A percentile compares a stretch with the other conserved stretches of the same genome.
Conservation (phyloP, 2,888 invertebrate species). For the Tipula helvola region DNA sequence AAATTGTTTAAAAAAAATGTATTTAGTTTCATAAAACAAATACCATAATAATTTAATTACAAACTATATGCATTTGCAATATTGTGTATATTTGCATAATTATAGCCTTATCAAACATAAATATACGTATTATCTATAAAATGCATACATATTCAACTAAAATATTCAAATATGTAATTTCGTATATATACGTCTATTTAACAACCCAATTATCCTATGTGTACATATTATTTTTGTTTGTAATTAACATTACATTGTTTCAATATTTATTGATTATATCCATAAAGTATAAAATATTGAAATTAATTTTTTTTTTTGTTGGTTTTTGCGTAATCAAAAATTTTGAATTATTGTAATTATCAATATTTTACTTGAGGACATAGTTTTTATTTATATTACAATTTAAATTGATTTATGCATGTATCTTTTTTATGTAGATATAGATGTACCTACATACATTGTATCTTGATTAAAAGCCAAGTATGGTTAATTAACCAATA, state of each 20-base stretch:
- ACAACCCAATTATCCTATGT: neutral
- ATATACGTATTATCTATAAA: neutral
- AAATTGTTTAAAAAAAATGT: no score
- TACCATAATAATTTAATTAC: neutral
- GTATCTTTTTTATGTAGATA: neutral
- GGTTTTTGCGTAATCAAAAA: neutral
- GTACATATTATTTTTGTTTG: neutral
- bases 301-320: neutral
- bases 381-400: neutral
- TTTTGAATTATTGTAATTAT: neutral
- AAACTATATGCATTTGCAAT: neutral
- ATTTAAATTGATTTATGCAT: neutral
- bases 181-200: neutral
- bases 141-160: neutral
- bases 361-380: neutral
- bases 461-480: no score
- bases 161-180: neutral
- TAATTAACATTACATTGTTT: neutral
- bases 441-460: no score
- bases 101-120: neutral
- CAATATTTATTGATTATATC: slow-evolving; percentile 4
- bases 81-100: neutral
- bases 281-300: neutral
- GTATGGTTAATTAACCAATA: no score
- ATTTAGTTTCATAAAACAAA: no score